A percentile compares a stretch with the other conserved stretches of the same genome.
Conservation (phyloP, 2,797 vertebrate genomes). For the Cyclura pinguis region DNA sequence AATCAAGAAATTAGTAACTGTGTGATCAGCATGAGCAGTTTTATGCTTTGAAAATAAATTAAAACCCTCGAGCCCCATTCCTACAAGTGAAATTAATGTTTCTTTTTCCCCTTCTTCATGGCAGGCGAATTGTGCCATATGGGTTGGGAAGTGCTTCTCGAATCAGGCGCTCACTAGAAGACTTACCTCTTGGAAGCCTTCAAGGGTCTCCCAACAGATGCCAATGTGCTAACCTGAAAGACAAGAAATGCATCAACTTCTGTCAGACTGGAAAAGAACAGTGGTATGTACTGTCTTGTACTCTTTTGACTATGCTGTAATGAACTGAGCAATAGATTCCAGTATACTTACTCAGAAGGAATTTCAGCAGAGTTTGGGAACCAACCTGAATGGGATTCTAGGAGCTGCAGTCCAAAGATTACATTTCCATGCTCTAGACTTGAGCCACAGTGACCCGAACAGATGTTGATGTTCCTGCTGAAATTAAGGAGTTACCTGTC, state of each 20-base stretch:
- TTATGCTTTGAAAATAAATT: neutral
- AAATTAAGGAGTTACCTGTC: neutral
- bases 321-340: constrained; percentile 47
- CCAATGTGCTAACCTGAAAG: constrained; percentile 82
- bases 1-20: constrained; percentile 22
- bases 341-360: constrained; percentile 41
- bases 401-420: no score
- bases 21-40: constrained; percentile 12
- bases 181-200: constrained; percentile 55
- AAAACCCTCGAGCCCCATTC: constrained; percentile 42
- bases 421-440: no score
- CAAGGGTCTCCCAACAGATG: constrained; percentile 80
- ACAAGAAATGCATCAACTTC: constrained; percentile 88
- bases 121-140: constrained; percentile 92
- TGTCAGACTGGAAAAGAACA: constrained; percentile 82
- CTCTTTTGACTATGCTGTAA: constrained; percentile 1
- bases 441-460: constrained; percentile 33
- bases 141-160: constrained; percentile 91
- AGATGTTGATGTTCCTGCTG: neutral
- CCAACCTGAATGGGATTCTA: no score
- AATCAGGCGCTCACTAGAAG: constrained; percentile 83
- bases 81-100: constrained; percentile 34
- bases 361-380: neutral
- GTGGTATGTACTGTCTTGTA: constrained; percentile 69
- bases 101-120: constrained; percentile 9